Conservation (phyloP, 2,113 vertebrate genomes). For the Erpornis zantholeuca region DNA sequence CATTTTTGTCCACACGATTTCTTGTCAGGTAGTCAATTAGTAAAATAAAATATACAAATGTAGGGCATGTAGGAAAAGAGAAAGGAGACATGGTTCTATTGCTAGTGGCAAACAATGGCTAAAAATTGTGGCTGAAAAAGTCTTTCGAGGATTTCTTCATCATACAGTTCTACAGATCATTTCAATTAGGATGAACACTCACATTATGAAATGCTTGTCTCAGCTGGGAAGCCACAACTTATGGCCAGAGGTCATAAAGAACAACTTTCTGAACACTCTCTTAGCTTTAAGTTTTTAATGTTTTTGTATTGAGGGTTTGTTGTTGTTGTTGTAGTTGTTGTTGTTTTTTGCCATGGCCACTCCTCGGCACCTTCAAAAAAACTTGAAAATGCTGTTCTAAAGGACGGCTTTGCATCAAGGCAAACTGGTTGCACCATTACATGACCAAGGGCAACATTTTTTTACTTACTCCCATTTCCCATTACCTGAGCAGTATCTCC, state of each 20-base stretch:
- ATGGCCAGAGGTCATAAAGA: neutral
- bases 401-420: neutral
- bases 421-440: neutral
- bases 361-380: neutral
- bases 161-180: neutral
- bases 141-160: neutral
- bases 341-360: too few relatives aligned
- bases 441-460: neutral
- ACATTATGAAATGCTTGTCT: neutral
- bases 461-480: neutral
- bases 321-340: neutral
- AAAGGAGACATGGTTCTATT: neutral
- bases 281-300: neutral
- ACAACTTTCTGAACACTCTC: neutral
- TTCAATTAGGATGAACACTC: neutral
- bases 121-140: neutral
- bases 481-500: neutral
- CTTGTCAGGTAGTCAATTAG: neutral
- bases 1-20: neutral
- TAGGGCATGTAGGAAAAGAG: neutral
- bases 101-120: neutral
- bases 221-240: neutral
- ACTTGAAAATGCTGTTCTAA: neutral
- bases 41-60: neutral
- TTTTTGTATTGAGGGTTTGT: neutral